Base-by-base conservation (phyloP, 2,797 vertebrate species). In the Sphenopsis melanotis region DNA sequence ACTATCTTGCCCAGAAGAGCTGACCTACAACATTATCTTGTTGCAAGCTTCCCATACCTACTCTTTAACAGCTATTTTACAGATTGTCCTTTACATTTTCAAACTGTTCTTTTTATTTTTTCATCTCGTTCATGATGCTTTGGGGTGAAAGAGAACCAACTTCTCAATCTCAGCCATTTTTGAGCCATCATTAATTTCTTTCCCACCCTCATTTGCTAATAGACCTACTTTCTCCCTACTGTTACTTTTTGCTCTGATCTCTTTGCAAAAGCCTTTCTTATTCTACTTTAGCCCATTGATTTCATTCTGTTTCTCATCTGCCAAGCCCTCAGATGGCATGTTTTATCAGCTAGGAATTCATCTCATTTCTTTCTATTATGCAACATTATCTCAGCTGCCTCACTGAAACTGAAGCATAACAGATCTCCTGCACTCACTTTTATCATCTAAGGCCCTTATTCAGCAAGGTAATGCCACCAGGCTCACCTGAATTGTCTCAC, bases 261-360 rank as follows among this genome's bases (percentile, higher is more conserved):
- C 47, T 89, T 94, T 80, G 86, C 68, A 93, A 93, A 90, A 93
- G 44, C 53, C 34, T 83, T 77, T 80, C 69, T 91, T 83, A 81
- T 86, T 89, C 76, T 87, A 10, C 76, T 83, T 96, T 94, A 95
- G 92, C 91, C 94, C 91, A 75, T 92, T 83, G 85, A 95, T 93
- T 95, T 85, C 78, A 44, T 75, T 92, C 89, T 92, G 46, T 64
- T 94, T 83, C 93, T 95, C 90, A 96, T 82, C 77, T 86, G 65
- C 44, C 61, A 80, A 89, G 55, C 61, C 91, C 63, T 90, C 63
- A 76, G 87, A 91, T 69, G 74, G 60, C 47, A 79, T 55, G 53
- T 78, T 94, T 94, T 95, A 95, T 92, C 76, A 78, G 76, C 61
- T 65, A 83, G 71, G 65, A 93, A 95, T 94, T 95, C n/a, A 93